These are phyloP conservation scores for Molanna angustata DNA, from an alignment of 2,888 invertebrate species.

Conservation along the genomic window DNA sequence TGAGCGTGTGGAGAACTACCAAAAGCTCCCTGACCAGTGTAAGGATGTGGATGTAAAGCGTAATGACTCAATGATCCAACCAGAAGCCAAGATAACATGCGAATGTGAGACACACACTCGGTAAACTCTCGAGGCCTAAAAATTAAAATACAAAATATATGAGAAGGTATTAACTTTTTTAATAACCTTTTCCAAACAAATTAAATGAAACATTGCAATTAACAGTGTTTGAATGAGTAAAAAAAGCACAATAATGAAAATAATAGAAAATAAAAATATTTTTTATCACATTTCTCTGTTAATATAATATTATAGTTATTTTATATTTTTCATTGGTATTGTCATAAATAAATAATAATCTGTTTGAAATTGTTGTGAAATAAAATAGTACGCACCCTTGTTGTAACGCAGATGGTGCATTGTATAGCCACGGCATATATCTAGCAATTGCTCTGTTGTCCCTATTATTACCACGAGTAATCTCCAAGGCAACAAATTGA, in stretches of 20 bases:
- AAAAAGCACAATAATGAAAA: too few relatives aligned
- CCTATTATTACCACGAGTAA: slow-evolving; percentile 81
- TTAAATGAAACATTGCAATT: too few relatives aligned
- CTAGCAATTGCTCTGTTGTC: slow-evolving; percentile 79
- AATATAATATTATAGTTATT: too few relatives aligned
- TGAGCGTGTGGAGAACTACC: slow-evolving; percentile 53
- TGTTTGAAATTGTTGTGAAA: too few relatives aligned
- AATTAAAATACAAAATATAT: slow-evolving; percentile 20
- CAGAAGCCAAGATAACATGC: slow-evolving; percentile 92
- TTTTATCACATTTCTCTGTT: too few relatives aligned
- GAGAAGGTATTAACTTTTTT: too few relatives aligned
- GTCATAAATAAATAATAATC: too few relatives aligned
- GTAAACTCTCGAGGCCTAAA: slow-evolving; percentile 85
- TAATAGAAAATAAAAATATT: too few relatives aligned
- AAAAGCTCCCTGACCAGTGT: slow-evolving; percentile 32
- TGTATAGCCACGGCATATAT: slow-evolving; percentile 89
- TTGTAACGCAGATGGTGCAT: slow-evolving; percentile 73
- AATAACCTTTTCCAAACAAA: too few relatives aligned
- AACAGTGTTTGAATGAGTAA: too few relatives aligned
- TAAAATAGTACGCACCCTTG: too few relatives aligned
- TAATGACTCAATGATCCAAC: slow-evolving; percentile 92
- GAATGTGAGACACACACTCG: slow-evolving; percentile 94
- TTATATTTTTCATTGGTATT: too few relatives aligned
- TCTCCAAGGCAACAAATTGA: slow-evolving; percentile 89
- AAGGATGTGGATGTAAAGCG: slow-evolving; percentile 49